Evolutionary conservation across 2,113 vertebrate genomes (phyloP).

Genomic region (Bos indicus): DNA sequence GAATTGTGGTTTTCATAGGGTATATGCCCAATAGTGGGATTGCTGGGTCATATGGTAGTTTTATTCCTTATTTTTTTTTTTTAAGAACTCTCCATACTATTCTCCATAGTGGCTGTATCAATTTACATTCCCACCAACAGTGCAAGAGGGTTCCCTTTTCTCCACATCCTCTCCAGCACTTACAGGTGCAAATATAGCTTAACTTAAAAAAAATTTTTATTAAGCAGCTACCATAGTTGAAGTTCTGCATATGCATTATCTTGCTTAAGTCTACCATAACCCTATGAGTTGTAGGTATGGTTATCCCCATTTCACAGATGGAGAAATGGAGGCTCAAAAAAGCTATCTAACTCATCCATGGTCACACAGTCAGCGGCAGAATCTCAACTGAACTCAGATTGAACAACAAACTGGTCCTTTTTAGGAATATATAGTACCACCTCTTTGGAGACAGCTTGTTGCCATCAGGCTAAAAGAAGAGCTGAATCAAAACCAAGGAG

Average conservation of each 20-base stretch:
- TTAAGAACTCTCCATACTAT: not conserved
- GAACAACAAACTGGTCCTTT: not conserved
- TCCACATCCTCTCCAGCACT: not conserved
- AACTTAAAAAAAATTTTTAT: not conserved
- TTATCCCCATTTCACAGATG: not conserved
- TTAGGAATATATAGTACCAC: not conserved
- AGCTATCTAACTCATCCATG: not conserved
- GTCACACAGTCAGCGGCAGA: not conserved
- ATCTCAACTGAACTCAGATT: not conserved
- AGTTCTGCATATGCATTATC: not conserved
- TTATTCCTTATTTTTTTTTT: not conserved
- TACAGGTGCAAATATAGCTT: not conserved
- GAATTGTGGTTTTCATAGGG: not conserved
- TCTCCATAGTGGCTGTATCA: not conserved
- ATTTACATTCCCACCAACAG: not conserved
- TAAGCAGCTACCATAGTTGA: not conserved
- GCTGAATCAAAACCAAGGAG: not conserved
- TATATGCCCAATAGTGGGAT: not conserved
- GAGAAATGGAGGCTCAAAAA: not conserved
- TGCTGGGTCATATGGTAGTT: not conserved
- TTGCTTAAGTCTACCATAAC: not conserved
- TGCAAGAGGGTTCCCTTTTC: not conserved
- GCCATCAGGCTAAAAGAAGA: not conserved
- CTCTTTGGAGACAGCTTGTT: not conserved
- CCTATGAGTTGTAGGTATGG: not conserved